Base-by-base conservation (phyloP, 2,797 vertebrate species). In the Balearica regulorum region DNA sequence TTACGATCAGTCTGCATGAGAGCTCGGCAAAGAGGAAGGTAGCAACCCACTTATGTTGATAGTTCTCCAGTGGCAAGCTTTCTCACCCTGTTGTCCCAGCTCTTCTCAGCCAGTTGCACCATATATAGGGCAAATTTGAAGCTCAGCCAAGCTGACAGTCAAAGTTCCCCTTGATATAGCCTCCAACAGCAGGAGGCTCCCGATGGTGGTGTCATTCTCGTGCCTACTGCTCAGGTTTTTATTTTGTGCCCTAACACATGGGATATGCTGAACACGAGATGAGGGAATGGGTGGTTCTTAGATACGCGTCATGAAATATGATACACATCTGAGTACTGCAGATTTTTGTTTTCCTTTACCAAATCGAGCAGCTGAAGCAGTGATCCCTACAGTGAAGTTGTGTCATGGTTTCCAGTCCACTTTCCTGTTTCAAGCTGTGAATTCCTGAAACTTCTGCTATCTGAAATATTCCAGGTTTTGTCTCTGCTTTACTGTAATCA, bases 161-260 rank as follows among this genome's bases (percentile, higher is more conserved):
- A 46, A 90, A 96, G 90, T 94, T 97, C 97, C 93, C 90, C 96
- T 97, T 22, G 7, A 94, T 96, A 96, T 79, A 97, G 91, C 93
- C 96, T 97, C 96, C 82, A 93, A 93, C 95, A 97, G 93, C 97
- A 96, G 97, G 96, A 96, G 93, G 93, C 90, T 97, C 80, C 93
- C 62, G 77, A 96, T 97, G 96, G 94, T 97, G 96, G 94, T 98
- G 97, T 97, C 95, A 95, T 97, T 95, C 92, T 96, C 22, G 2
- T 89, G 88, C 97, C 97, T 98, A 97, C 97, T 98, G 97, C 95
- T 98, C 94, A 84, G 61, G 94, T 95, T 97, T 97, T 97, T 94
- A 91, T 93, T 91, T 93, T 96, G 93, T 93, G 46, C 84, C 85
- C 46, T 96, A 94, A 92, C 84, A 82, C 91, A 80, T 78, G 84